Percentiles rank a stretch among this genome's conserved stretches.
These are phyloP conservation scores for Steinernema hermaphroditum DNA, from an alignment of 2,888 invertebrate genomes.

Conservation along the genomic window DNA sequence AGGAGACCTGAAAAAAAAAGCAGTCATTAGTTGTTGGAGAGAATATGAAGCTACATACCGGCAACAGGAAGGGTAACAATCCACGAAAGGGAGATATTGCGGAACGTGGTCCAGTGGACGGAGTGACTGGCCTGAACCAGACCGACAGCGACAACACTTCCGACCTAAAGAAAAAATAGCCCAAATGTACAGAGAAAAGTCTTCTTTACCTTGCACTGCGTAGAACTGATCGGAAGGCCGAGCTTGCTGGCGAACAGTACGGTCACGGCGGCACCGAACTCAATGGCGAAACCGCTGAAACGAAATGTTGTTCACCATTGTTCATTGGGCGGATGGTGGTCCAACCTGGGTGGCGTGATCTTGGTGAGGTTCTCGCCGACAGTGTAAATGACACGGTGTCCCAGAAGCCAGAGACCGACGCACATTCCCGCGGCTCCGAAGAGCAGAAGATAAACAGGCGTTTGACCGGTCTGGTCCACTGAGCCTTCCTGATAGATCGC, in stretches of 20 bases:
- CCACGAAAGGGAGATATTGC: slow-evolving; percentile 97
- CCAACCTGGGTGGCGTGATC: slow-evolving; percentile 92
- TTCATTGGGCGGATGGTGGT: no score
- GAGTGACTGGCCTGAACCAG: slow-evolving; percentile 75
- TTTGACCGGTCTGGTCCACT: slow-evolving; percentile 72
- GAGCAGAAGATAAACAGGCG: slow-evolving; percentile 74
- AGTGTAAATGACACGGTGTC: slow-evolving; percentile 91
- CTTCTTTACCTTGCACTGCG: slow-evolving; percentile 90
- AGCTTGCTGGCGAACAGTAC: slow-evolving; percentile 93
- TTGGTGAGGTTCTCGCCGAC: slow-evolving; percentile 92
- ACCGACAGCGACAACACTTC: slow-evolving; percentile 95
- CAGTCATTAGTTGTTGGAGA: background rate
- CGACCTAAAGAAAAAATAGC: slow-evolving; percentile 69
- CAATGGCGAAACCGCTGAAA: slow-evolving; percentile 82
- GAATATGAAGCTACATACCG: slow-evolving; percentile 36
- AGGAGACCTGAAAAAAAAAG: slow-evolving; percentile 40
- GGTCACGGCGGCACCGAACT: slow-evolving; percentile 92
- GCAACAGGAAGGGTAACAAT: slow-evolving; percentile 87
- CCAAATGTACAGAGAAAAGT: no score
- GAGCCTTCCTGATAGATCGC: slow-evolving; percentile 81
- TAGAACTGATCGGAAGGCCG: slow-evolving; percentile 88
- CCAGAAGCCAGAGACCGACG: slow-evolving; percentile 92
- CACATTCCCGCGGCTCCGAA: slow-evolving; percentile 95
- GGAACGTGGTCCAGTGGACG: slow-evolving; percentile 70
- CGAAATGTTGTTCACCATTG: background rate